Percentiles rank a stretch among this genome's conserved stretches.
Evolutionary conservation across 2,113 vertebrate species (phyloP).

Genomic region (Colistium nudipinnis): DNA sequence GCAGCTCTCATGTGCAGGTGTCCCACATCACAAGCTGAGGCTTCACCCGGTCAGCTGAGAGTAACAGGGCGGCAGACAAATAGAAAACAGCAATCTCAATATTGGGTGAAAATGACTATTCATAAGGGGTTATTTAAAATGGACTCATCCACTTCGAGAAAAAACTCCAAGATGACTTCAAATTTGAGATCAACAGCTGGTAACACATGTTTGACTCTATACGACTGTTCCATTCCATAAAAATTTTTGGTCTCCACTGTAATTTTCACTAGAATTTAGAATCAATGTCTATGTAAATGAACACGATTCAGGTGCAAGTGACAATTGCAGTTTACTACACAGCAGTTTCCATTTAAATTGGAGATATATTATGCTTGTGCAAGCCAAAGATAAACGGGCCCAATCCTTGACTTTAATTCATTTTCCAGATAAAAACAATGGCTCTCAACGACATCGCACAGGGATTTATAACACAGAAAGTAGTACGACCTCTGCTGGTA

Average conservation of each 20-base stretch:
- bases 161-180: neutral
- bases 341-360: neutral
- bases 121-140: constrained; percentile 9
- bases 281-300: no score
- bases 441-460: neutral
- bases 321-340: neutral
- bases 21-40: constrained; percentile 62
- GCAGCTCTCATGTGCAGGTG: constrained; percentile 47
- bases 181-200: neutral
- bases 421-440: neutral
- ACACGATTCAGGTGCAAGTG: neutral
- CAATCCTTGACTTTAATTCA: neutral
- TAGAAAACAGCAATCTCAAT: constrained; percentile 19
- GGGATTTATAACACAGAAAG: neutral
- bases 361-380: neutral
- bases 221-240: neutral
- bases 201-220: neutral
- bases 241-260: neutral
- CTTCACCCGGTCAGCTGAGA: constrained; percentile 46
- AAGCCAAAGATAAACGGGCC: neutral
- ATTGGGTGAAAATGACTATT: constrained; percentile 35
- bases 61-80: constrained; percentile 52
- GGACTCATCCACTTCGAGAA: neutral
- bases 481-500: constrained; percentile 55
- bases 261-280: no score